Percentiles rank a stretch among this genome's conserved stretches.
Evolutionary conservation across 2,113 vertebrate genomes (phyloP).

Genomic region (Bufo bufo): DNA sequence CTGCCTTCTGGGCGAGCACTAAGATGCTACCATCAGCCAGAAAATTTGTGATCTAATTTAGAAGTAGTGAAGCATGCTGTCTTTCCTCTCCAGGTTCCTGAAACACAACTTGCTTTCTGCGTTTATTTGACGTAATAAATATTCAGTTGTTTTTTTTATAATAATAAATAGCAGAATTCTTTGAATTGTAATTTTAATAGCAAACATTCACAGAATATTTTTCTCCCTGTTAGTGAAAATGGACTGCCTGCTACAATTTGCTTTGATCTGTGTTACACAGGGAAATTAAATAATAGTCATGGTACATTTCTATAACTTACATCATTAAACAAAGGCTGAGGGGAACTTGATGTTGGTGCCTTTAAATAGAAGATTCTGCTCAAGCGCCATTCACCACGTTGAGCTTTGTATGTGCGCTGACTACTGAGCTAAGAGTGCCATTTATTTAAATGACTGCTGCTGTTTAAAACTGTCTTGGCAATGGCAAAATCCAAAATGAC

Average conservation of each 20-base stretch:
- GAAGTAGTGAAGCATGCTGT: conserved; percentile 73
- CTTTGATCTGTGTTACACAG: conserved; percentile 1
- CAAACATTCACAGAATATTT: background rate
- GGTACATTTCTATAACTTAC: background rate
- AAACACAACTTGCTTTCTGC: conserved; percentile 63
- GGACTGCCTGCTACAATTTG: background rate
- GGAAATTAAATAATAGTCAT: background rate
- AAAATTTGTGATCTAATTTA: conserved; percentile 84
- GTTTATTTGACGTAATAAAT: conserved; percentile 57
- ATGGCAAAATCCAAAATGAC: too few relatives aligned
- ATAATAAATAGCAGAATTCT: conserved; percentile 57
- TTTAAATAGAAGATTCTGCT: background rate
- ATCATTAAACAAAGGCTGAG: background rate
- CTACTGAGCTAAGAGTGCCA: background rate
- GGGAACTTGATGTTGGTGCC: background rate
- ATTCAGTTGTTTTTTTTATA: conserved; percentile 51
- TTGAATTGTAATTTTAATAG: background rate
- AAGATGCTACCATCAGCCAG: conserved; percentile 76
- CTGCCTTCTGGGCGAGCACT: conserved; percentile 71
- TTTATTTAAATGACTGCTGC: background rate
- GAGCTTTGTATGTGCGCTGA: background rate
- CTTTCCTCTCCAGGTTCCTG: conserved; percentile 68
- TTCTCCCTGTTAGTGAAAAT: background rate
- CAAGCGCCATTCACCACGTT: background rate
- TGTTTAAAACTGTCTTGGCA: background rate